Conservation (phyloP, 2,113 vertebrate genomes). For the Apistogramma diplotaenia region DNA sequence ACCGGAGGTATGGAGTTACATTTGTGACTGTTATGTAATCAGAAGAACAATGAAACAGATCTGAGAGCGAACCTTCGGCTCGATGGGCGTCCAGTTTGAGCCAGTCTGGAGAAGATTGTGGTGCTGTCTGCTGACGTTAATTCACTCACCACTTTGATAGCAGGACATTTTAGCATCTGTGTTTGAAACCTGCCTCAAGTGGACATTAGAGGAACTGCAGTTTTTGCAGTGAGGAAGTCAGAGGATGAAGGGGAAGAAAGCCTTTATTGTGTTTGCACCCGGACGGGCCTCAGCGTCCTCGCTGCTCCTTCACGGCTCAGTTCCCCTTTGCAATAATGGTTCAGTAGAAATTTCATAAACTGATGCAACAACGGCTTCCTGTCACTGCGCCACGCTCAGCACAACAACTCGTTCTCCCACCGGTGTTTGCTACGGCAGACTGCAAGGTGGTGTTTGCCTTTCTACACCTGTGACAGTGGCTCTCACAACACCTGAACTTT, state of each 20-base stretch:
- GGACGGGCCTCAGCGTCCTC: no score
- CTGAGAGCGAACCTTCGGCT: not conserved
- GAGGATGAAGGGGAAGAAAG: not conserved
- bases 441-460: not conserved
- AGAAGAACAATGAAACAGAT: not conserved
- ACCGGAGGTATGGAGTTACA: not conserved
- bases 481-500: not conserved
- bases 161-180: accelerated
- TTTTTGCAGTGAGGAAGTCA: not conserved
- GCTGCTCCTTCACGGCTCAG: not conserved
- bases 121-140: accelerated
- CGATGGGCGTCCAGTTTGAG: not conserved
- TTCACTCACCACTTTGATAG: not conserved
- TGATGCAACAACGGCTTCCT: not conserved
- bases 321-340: not conserved
- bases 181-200: not conserved
- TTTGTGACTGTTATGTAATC: not conserved
- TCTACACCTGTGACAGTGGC: not conserved
- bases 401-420: not conserved
- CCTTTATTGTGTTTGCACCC: no score
- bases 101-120: not conserved
- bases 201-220: not conserved
- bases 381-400: not conserved
- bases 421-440: not conserved
- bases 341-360: not conserved